Conservation (phyloP, 1,140 invertebrate genomes). For the Metaphire vulgaris region DNA sequence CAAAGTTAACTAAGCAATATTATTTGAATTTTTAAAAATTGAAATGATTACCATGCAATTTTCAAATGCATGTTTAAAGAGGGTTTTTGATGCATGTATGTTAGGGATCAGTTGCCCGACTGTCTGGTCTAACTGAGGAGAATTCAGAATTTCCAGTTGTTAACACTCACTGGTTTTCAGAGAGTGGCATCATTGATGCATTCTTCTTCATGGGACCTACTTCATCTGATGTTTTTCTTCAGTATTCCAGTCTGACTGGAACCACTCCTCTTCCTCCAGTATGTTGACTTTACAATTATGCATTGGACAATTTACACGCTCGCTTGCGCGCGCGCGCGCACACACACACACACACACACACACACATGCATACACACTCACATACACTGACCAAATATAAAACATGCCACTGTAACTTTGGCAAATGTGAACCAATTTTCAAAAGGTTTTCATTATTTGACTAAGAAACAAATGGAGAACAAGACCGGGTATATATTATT, state of each 20-base stretch:
- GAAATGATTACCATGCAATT: too few relatives aligned
- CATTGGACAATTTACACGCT: not conserved
- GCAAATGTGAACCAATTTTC: too few relatives aligned
- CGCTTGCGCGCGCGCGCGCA: not conserved
- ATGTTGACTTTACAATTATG: slow-evolving; percentile 35
- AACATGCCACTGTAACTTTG: too few relatives aligned
- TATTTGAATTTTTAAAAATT: too few relatives aligned
- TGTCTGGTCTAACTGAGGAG: slow-evolving; percentile 27
- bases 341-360: not conserved
- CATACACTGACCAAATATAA: too few relatives aligned
- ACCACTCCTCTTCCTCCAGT: slow-evolving; percentile 80
- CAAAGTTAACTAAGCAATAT: too few relatives aligned
- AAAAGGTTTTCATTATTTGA: too few relatives aligned
- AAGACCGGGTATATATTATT: too few relatives aligned
- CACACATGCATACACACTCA: slow-evolving; percentile 13
- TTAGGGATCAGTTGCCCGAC: too few relatives aligned
- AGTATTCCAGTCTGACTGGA: slow-evolving; percentile 82
- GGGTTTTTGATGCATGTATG: too few relatives aligned
- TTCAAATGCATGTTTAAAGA: too few relatives aligned
- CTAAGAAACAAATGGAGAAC: too few relatives aligned
- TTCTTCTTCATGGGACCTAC: slow-evolving; percentile 84
- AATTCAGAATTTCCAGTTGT: slow-evolving; percentile 50
- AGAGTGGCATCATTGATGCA: slow-evolving; percentile 86
- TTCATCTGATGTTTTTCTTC: slow-evolving; percentile 75
- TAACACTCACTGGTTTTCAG: slow-evolving; percentile 77